Base-by-base conservation (phyloP, 2,797 vertebrate genomes). In the Acrocephalus scirpaceus region DNA sequence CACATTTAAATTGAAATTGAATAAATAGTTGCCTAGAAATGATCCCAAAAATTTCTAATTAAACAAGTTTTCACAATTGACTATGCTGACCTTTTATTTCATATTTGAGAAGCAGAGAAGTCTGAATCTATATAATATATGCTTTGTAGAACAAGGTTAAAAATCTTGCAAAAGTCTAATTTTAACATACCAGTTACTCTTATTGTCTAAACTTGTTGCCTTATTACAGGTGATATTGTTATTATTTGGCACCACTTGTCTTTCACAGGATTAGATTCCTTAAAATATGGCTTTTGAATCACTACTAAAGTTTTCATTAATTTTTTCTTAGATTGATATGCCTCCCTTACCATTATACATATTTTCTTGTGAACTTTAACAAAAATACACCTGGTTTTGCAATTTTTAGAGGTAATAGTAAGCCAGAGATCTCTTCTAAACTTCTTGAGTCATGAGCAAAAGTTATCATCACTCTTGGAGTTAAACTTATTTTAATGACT, bases 401-500 rank as follows among this genome's bases (percentile, higher is more conserved):
- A 76, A 44, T 47, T 83, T 83, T 71, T 32, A 57, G 57, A 74
- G 88, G 58, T 16, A 91, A 74, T 9, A 57, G 23, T 16, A 45
- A 91, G 23, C 40, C 36, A 50, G 36, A 72, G 18, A 50, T 66
- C 22, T 82, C 34, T 65, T 86, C 48, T 85, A 90, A 82, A 12
- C 42, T 82, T 86, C 20, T 79, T 80, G 60, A 64, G 47, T 83
- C 86, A 27, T 86, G 32, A 91, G 67, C 38, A 61, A 67, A 91
- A 89, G 60, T 45, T 76, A 21, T 32, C 77, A 40, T 81, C 10
- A 1, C 10, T 74, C 48, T 53, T 71, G 69, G 38, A 91, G 82
- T 92, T 88, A 83, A 96, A 94, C 72, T 83, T 91, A 44, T 87
- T 88, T 80, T 75, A 91, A 91, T 89, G 64, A 36, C 50, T 54